Evolutionary conservation across 2,113 vertebrate genomes (phyloP).

Genomic region (Polypterus bichir): DNA sequence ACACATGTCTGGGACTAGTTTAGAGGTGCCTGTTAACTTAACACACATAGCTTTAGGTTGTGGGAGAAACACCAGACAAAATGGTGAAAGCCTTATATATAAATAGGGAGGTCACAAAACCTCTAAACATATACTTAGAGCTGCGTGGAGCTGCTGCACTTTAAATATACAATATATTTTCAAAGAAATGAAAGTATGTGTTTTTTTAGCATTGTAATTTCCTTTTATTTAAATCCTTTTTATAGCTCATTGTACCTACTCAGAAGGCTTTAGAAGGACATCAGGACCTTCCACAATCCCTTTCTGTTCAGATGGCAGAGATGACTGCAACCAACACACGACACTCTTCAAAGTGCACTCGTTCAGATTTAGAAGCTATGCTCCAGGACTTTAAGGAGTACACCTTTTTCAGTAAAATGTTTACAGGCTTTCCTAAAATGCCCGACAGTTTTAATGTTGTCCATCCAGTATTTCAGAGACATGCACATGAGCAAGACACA

Average conservation of each 20-base stretch:
- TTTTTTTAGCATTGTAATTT: too few species aligned
- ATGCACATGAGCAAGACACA: constrained; percentile 89
- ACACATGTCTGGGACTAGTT: too few species aligned
- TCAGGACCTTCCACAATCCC: constrained; percentile 67
- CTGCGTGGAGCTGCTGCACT: too few species aligned
- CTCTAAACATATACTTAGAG: too few species aligned
- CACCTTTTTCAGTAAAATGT: constrained; percentile 73
- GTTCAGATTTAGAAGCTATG: constrained; percentile 78
- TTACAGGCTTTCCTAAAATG: constrained; percentile 55
- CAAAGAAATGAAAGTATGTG: too few species aligned
- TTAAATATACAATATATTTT: too few species aligned
- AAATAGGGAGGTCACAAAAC: too few species aligned
- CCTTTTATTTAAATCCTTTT: not conserved
- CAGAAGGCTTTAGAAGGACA: constrained; percentile 65
- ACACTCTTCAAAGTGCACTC: constrained; percentile 73
- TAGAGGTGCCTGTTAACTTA: too few species aligned
- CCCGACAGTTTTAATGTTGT: constrained; percentile 62
- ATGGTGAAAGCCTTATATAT: too few species aligned
- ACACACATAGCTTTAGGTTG: too few species aligned
- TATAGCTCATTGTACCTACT: constrained; percentile 77
- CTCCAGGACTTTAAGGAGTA: constrained; percentile 83
- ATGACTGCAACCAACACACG: constrained; percentile 92
- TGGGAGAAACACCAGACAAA: too few species aligned
- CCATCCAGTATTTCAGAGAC: constrained; percentile 82
- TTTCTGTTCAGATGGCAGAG: constrained; percentile 92